Base-by-base conservation (phyloP, 1,140 invertebrate species). In the Drosophila arawakana region DNA sequence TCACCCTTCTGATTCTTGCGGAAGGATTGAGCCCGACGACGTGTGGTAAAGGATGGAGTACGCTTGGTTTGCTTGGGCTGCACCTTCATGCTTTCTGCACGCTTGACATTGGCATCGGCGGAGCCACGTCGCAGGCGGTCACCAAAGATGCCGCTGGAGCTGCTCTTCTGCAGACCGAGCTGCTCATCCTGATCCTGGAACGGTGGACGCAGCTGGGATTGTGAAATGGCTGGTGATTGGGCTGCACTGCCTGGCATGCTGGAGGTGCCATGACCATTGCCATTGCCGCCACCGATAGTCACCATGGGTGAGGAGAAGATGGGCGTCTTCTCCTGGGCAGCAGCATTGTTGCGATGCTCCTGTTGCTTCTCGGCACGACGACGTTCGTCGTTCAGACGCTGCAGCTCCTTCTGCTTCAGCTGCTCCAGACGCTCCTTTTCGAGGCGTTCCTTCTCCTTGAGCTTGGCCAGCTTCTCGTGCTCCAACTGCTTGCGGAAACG, bases 21-120 rank as follows among this genome's bases (percentile, higher is more conserved):
- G 94, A 98, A 98, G 92, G 97, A 98, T 88, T 97, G 96, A 8
- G 97, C 97, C 73, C 97, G 93, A 52, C 98, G 94, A 15, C 98
- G 94, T 0, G 98, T 98, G 5, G 97, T 99, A 92, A 99, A 99
- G 78, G 97, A 98, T 0, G 98, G 97, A 0, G 98, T 99, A 73
- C 98, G 94, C 91, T 98, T 98, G 7, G 96, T 95, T 71, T 96
- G 78, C 67, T 94, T 94, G 5, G 93, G 93, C 63, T 96, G 95
- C 1, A 96, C 95, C 85, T 96, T 97, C 97, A 98, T 97, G 92
- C 96, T 97, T 91, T 97, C 97, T 0, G 97, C 97, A 13, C 97
- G 94, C 89, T 97, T 97, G 1, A 97, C 95, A 77, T 95, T 95
- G 0, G 93, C 92, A 21, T 92, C 93, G 75, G 94, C 93, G 7